phyloP scores from a whole-genome alignment of 2,113 vertebrate species.

The Cebus imitator region DNA sequence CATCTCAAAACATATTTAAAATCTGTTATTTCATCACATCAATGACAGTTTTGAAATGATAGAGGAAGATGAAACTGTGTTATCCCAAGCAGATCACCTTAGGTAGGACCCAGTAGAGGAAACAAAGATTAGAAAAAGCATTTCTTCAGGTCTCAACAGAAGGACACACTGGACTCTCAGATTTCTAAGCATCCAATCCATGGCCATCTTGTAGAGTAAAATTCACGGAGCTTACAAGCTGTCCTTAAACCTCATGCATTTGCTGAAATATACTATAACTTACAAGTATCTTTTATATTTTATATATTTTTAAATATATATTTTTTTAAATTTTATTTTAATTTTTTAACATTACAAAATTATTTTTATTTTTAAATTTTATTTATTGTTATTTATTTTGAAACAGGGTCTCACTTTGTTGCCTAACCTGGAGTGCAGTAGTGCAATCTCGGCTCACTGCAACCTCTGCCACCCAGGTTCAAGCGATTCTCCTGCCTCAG shows the following conservation, averaged over 20 bases:
- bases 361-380: too few relatives aligned
- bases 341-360: too few relatives aligned
- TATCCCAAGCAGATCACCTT: background rate
- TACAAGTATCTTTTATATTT: background rate
- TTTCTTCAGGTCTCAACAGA: background rate
- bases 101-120: background rate
- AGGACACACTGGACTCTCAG: background rate
- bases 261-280: background rate
- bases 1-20: background rate
- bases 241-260: background rate
- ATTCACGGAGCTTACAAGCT: background rate
- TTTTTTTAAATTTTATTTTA: too few relatives aligned
- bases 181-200: background rate
- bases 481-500: too few relatives aligned
- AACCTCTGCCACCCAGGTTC: too few relatives aligned
- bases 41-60: background rate
- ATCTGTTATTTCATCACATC: background rate
- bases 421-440: too few relatives aligned
- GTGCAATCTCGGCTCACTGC: too few relatives aligned
- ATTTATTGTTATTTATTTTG: too few relatives aligned
- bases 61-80: background rate
- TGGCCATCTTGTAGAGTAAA: background rate
- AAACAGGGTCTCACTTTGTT: too few relatives aligned
- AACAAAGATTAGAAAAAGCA: background rate
- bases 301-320: too few relatives aligned